These are phyloP conservation scores for Galemys pyrenaicus DNA, from an alignment of 2,113 vertebrate species.

Conservation along the genomic window DNA sequence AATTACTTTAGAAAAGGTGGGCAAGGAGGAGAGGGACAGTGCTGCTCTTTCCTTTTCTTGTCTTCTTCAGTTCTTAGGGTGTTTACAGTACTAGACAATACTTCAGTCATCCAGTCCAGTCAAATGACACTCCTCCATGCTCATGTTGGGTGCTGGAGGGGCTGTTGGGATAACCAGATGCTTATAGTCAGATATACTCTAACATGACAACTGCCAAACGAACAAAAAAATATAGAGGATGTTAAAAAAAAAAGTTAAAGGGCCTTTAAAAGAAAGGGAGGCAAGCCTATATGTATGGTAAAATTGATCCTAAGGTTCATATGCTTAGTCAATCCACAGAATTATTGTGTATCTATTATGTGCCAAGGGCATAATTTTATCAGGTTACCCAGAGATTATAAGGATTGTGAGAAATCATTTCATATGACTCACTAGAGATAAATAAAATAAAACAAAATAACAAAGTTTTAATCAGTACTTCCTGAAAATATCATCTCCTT, in stretches of 20 bases:
- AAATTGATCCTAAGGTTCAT: not conserved
- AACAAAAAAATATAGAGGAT: not conserved
- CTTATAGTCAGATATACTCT: not conserved
- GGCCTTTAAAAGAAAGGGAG: not conserved
- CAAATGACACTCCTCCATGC: not conserved
- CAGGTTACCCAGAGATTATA: not conserved
- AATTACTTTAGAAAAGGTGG: not conserved
- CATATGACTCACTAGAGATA: not conserved
- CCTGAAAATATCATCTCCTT: not conserved
- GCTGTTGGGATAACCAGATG: not conserved
- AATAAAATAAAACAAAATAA: not conserved
- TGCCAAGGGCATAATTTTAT: not conserved
- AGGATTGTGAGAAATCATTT: slow-evolving; percentile 13
- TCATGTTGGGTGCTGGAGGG: not conserved
- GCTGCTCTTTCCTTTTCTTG: not conserved
- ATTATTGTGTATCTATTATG: not conserved
- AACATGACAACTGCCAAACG: not conserved
- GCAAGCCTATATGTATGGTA: not conserved
- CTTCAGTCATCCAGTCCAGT: not conserved
- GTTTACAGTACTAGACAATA: not conserved
- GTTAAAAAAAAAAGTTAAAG: not conserved
- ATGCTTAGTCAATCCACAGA: not conserved
- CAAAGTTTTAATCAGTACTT: not conserved
- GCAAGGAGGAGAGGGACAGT: not conserved
- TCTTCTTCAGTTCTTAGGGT: not conserved